Percentiles rank a stretch among this genome's conserved stretches.
Conservation (phyloP, 2,797 vertebrate species). For the Bradypodion pumilum region DNA sequence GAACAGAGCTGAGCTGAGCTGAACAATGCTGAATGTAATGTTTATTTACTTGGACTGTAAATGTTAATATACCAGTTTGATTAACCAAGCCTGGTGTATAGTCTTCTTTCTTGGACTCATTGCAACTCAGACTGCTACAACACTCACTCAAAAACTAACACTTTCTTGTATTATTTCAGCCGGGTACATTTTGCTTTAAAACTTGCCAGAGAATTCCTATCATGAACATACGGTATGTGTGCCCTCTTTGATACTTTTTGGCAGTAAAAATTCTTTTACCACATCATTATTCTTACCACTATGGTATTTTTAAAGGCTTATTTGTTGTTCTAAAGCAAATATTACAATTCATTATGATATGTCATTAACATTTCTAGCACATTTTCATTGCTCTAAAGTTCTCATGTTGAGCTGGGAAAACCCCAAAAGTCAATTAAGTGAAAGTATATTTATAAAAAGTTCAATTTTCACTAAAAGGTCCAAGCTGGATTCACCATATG, state of each 20-base stretch:
- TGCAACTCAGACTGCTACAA: too few species aligned
- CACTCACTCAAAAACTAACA: too few species aligned
- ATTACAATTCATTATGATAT: conserved; percentile 20
- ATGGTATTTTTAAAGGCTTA: neutral
- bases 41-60: too few species aligned
- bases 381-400: neutral
- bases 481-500: too few species aligned
- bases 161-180: conserved; percentile 14
- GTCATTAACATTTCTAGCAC: neutral
- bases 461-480: too few species aligned
- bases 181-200: neutral
- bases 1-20: too few species aligned
- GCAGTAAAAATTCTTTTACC: conserved; percentile 4
- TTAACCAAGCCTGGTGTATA: too few species aligned
- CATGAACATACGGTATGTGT: neutral
- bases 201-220: neutral
- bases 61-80: too few species aligned
- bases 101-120: too few species aligned
- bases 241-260: neutral
- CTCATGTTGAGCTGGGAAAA: neutral
- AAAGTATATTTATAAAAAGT: neutral
- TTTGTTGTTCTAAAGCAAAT: conserved; percentile 22
- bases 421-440: neutral
- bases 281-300: conserved; percentile 35
- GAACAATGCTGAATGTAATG: too few species aligned